Evolutionary conservation across 2,797 vertebrate genomes (phyloP).

Genomic region (Selene dorsalis): DNA sequence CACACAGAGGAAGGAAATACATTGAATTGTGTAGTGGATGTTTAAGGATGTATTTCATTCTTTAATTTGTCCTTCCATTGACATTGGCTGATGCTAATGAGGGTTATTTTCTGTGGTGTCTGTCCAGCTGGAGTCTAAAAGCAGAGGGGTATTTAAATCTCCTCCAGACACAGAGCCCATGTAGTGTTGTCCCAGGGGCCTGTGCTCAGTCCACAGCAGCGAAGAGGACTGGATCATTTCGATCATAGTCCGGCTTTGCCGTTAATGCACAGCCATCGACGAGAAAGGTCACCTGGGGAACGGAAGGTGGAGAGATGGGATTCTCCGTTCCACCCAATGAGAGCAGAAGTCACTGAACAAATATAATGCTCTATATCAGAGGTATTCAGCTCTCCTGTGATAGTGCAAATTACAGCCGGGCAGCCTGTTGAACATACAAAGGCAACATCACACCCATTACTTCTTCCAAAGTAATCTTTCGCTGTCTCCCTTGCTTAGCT

Average conservation of each 20-base stretch:
- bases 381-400: slow-evolving; percentile 35
- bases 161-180: slow-evolving; percentile 72
- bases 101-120: slow-evolving; percentile 73
- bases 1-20: slow-evolving; percentile 29
- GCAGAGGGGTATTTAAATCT: slow-evolving; percentile 79
- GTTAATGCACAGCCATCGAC: slow-evolving; percentile 61
- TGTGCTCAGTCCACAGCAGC: slow-evolving; percentile 45
- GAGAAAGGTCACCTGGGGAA: slow-evolving; percentile 67
- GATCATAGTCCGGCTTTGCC: slow-evolving; percentile 44
- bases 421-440: slow-evolving; percentile 55
- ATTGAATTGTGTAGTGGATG: slow-evolving; percentile 41
- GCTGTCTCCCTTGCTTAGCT: slow-evolving; percentile 39
- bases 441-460: slow-evolving; percentile 37
- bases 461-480: slow-evolving; percentile 47
- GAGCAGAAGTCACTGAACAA: slow-evolving; percentile 53
- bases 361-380: slow-evolving; percentile 44
- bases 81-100: slow-evolving; percentile 77
- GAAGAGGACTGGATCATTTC: slow-evolving; percentile 59
- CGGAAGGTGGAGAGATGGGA: slow-evolving; percentile 43
- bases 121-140: slow-evolving; percentile 80
- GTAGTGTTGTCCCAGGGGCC: slow-evolving; percentile 58
- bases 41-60: slow-evolving; percentile 66
- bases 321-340: slow-evolving; percentile 54
- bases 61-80: slow-evolving; percentile 75
- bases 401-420: slow-evolving; percentile 56